Evolutionary conservation across 2,113 vertebrate species (phyloP).

Genomic region (Trematocara zebra): DNA sequence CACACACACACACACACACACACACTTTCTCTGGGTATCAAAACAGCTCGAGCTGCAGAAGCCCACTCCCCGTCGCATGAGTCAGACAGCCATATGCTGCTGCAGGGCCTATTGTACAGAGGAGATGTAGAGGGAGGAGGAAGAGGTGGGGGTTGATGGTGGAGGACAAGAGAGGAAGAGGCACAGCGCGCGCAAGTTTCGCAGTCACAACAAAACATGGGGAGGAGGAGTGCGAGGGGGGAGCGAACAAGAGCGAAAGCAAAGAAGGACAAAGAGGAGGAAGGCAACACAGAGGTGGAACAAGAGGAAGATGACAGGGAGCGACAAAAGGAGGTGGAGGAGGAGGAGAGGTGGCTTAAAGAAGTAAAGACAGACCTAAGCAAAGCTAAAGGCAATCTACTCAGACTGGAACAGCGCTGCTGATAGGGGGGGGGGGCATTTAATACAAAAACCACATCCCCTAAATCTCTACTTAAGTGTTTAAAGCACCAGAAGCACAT

Average conservation of each 20-base stretch:
- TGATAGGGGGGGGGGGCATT: not conserved
- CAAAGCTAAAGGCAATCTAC: not conserved
- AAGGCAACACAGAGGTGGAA: conserved; percentile 34
- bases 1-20: not conserved
- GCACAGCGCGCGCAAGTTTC: conserved; percentile 18
- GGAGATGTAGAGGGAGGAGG: conserved; percentile 24
- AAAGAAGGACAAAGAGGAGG: conserved; percentile 31
- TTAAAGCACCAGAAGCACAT: not conserved
- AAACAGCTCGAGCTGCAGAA: conserved; percentile 19
- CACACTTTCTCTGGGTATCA: conserved; percentile 14
- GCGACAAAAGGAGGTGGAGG: not conserved
- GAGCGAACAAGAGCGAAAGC: not conserved
- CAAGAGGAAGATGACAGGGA: conserved; percentile 37
- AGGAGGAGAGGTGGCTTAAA: not conserved
- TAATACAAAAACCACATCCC: not conserved
- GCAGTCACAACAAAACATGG: conserved; percentile 41
- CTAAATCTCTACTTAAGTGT: not conserved
- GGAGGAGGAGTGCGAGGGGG: conserved; percentile 29
- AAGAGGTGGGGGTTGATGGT: conserved; percentile 3
- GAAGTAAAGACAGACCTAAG: not conserved
- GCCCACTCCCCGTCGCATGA: conserved; percentile 47
- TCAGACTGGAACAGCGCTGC: not conserved
- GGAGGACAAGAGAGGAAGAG: conserved; percentile 36
- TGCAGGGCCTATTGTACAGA: conserved; percentile 48
- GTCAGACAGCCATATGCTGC: conserved; percentile 57